Conservation (phyloP, 2,888 invertebrate species). For the Spodoptera picta region DNA sequence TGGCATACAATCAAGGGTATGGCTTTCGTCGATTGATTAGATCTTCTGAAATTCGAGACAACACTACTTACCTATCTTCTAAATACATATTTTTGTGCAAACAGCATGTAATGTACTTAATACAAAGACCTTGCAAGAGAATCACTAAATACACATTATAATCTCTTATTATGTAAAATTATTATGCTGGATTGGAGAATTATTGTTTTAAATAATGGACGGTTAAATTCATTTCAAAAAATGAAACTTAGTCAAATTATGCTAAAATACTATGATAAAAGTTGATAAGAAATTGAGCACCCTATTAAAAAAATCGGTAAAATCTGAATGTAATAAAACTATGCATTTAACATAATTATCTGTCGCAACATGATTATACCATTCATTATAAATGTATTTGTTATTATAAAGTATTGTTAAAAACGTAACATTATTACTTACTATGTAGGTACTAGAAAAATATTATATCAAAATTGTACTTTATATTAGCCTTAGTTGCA, state of each 20-base stretch:
- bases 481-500: conserved; percentile 19
- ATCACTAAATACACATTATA: no score
- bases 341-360: conserved; percentile 6
- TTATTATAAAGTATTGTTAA: not conserved
- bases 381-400: no score
- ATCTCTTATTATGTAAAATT: no score
- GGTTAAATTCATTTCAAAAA: conserved; percentile 15
- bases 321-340: conserved; percentile 20
- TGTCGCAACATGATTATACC: no score
- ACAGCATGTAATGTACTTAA: no score
- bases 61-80: no score
- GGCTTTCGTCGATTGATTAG: no score
- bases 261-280: conserved; percentile 10
- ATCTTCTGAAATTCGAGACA: no score
- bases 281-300: conserved; percentile 38
- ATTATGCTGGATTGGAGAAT: not conserved
- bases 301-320: conserved; percentile 1
- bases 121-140: no score
- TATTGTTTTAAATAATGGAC: conserved; percentile 27
- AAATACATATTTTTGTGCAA: no score
- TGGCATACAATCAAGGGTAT: not conserved
- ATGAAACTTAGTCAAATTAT: conserved; percentile 20
- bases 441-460: conserved; percentile 16
- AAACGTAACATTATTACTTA: conserved; percentile 3
- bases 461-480: conserved; percentile 38